Evolutionary conservation across 2,888 invertebrate genomes (phyloP).

Genomic region (Agrochola macilenta): DNA sequence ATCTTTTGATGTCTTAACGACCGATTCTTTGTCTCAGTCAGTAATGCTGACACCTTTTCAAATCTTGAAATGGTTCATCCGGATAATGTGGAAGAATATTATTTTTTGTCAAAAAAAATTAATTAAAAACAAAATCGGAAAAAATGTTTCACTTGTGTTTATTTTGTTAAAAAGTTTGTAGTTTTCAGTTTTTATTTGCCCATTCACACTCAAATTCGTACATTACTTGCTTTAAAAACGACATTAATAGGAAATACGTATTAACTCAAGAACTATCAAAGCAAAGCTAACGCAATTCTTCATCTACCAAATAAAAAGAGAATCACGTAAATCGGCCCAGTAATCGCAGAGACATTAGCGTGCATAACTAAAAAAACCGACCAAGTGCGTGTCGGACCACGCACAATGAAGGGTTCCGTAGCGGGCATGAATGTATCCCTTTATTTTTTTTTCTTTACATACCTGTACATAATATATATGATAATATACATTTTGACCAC

Average conservation of each 20-base stretch:
- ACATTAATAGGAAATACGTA: neutral
- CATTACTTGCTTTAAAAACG: neutral
- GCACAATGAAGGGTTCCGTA: too few species aligned
- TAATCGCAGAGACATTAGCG: too few species aligned
- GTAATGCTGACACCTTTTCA: constrained; percentile 3
- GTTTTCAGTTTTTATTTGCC: neutral
- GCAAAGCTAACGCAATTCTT: too few species aligned
- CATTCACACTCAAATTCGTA: neutral
- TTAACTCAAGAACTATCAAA: too few species aligned
- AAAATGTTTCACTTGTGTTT: neutral
- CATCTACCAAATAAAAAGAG: too few species aligned
- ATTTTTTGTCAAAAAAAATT: neutral
- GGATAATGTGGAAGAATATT: neutral
- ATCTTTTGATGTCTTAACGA: constrained; percentile 17
- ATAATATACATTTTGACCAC: too few species aligned
- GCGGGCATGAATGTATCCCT: too few species aligned
- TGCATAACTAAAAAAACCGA: too few species aligned
- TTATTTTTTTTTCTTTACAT: too few species aligned
- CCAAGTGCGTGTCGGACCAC: too few species aligned
- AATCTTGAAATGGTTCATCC: neutral
- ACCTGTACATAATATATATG: too few species aligned
- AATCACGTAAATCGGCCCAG: too few species aligned
- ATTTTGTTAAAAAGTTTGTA: neutral
- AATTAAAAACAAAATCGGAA: neutral
- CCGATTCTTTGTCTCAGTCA: constrained; percentile 14